Evolutionary conservation across 2,797 vertebrate genomes (phyloP).

Genomic region (Channa striata): DNA sequence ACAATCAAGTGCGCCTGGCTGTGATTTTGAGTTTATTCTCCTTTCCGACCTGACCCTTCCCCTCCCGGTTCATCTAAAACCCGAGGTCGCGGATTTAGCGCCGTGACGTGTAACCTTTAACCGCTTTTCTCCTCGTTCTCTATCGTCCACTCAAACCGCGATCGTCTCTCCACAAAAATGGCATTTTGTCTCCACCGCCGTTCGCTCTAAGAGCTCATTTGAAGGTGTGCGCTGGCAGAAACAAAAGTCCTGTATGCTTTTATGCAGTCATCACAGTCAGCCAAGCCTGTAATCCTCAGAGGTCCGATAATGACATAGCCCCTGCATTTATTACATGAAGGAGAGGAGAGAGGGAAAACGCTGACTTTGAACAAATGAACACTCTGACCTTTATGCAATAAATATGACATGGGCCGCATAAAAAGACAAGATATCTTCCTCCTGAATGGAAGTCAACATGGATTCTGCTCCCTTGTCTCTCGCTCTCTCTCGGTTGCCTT

Average conservation of each 20-base stretch:
- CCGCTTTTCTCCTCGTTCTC: slow-evolving; percentile 9
- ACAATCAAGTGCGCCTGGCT: slow-evolving; percentile 43
- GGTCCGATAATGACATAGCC: slow-evolving; percentile 88
- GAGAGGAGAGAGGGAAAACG: slow-evolving; percentile 85
- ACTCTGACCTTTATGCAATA: slow-evolving; percentile 93
- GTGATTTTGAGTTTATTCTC: slow-evolving; percentile 52
- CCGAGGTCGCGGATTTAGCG: slow-evolving; percentile 31
- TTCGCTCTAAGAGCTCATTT: slow-evolving; percentile 79
- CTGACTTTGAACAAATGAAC: slow-evolving; percentile 92
- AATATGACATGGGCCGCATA: slow-evolving; percentile 93
- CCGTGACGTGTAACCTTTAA: slow-evolving; percentile 45
- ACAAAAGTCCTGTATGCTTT: slow-evolving; percentile 86
- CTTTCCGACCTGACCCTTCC: neutral
- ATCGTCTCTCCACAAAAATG: slow-evolving; percentile 58
- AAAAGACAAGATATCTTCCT: slow-evolving; percentile 94
- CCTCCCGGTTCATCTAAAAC: slow-evolving; percentile 24
- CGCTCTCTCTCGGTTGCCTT: slow-evolving; percentile 55
- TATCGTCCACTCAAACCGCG: slow-evolving; percentile 5
- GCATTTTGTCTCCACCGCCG: slow-evolving; percentile 65
- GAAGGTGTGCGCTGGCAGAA: slow-evolving; percentile 80
- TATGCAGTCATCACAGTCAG: slow-evolving; percentile 88
- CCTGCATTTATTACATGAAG: slow-evolving; percentile 89
- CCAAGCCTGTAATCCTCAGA: slow-evolving; percentile 88
- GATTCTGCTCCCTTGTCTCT: slow-evolving; percentile 83
- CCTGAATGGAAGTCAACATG: slow-evolving; percentile 91